Evolutionary conservation across 2,113 vertebrate genomes (phyloP), one percentile per base, ranked within the genome.

Genomic region (Azemiops feae): DNA sequence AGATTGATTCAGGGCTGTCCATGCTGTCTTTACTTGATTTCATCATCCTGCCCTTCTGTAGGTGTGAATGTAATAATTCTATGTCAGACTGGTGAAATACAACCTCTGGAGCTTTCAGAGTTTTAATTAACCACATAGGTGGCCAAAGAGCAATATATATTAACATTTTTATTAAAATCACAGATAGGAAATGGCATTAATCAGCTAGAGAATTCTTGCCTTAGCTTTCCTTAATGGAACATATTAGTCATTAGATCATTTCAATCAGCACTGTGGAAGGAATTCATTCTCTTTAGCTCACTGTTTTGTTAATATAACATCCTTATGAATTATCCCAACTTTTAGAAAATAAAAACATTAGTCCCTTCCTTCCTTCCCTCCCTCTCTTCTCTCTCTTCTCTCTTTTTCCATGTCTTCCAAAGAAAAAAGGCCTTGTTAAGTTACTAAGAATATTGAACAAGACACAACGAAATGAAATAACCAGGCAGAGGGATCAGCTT

Each of bases 241-340:
- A 95, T 97, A 97, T 97, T 97, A 97, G 96, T 96, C 96, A 96
- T 97, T 97, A 96, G 96, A 96, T 96, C 95, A 94, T 97, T 96
- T 97, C 95, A 96, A 97, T 57, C 96, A 96, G 93, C 96, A 95
- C 96, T 97, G 93, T 96, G 93, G 91, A 0, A 90, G 95, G 87
- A 18, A 85, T 87, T 94, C 93, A 94, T 93, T 4, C 54, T 93
- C 55, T 23, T 39, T 89, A n/a, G 57, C n/a, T 95, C 96, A 92
- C 96, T 96, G 96, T 95, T 95, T 95, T 89, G 93, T 94, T 96
- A 96, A 97, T 96, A 95, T 87, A 94, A 94, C 95, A 95, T 91
- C 95, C 89, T 93, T 96, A 92, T 96, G 96, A 98, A 95, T 98
- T 97, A 97, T 94, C 94, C 97, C 97, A 92, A 93, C 95, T 96